These are phyloP conservation scores for Sylvicapra grimmia DNA, from an alignment of 2,113 vertebrate species.

Conservation along the genomic window DNA sequence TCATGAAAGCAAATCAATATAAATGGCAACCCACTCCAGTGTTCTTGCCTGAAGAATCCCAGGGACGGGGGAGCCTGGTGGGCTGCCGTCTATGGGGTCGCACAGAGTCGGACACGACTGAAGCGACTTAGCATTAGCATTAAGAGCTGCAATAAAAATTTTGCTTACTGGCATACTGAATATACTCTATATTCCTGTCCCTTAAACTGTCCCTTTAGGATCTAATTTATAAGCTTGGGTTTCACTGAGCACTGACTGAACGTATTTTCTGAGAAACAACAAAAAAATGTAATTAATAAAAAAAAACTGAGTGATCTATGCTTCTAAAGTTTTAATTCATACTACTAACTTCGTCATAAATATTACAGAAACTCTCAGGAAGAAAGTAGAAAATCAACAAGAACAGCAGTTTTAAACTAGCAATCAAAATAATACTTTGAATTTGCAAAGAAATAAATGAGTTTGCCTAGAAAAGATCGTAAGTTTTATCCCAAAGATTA, in stretches of 20 bases:
- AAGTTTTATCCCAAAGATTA: background rate
- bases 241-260: background rate
- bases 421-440: background rate
- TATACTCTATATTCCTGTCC: background rate
- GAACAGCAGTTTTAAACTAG: background rate
- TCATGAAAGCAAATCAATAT: background rate
- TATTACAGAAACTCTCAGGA: background rate
- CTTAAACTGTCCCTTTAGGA: background rate
- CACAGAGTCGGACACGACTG: too few species aligned
- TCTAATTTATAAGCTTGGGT: constrained; percentile 38
- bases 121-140: background rate
- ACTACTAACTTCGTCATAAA: background rate
- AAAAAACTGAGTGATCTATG: background rate
- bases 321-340: background rate
- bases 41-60: too few species aligned
- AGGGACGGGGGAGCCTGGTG: too few species aligned
- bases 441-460: background rate
- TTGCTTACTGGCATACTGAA: background rate
- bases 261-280: background rate
- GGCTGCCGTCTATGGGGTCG: too few species aligned
- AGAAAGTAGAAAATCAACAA: background rate
- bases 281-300: background rate
- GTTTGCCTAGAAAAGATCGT: background rate
- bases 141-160: background rate
- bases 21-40: background rate